Base-by-base conservation (phyloP, 2,797 vertebrate genomes). In the Crocidura indochinensis region DNA sequence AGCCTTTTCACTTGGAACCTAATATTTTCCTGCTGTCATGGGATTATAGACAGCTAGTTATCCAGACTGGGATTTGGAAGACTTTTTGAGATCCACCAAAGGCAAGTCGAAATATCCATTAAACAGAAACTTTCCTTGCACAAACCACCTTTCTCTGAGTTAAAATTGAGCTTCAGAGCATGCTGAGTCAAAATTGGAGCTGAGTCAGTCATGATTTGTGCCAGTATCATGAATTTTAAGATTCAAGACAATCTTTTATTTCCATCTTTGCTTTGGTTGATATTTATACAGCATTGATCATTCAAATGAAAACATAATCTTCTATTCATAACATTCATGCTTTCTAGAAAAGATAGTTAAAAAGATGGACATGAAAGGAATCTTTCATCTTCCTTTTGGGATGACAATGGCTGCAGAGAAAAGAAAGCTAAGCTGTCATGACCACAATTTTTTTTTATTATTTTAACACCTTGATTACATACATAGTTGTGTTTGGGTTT, bases 261-360 rank as follows among this genome's bases (percentile, higher is more conserved):
- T 90, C 17, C 46, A 27, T 85, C 53, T 81, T 65, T 74, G 60
- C 75, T 90, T 71, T 53, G 62, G 75, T 12, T 74, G 27, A 44
- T 68, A 67, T 71, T 84, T 56, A 80, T 49, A 6, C 31, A 44
- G 11, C 71, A 64, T 4, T 53, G 68, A 4, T 44, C 22, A 17
- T n/a, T 68, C 56, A 17, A 26, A 14, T n/a, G 20, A 47, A 15
- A 8, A 7, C 64, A 81, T 82, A 73, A 27, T 62, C 44, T 38
- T 92, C 60, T 26, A 4, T 29, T 53, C 10, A 53, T n/a, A 72
- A 24, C 6, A 27, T 53, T 72, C 10, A 27, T 49, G 12, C 19
- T 87, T 91, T 56, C n/a, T 83, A 11, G n/a, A 44, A n/a, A 29
- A 74, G 31, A 38, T 6, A 65, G 9, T n/a, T 38, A 38, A 38